Base-by-base conservation (phyloP, 2,797 vertebrate genomes). In the Parambassis ranga region DNA sequence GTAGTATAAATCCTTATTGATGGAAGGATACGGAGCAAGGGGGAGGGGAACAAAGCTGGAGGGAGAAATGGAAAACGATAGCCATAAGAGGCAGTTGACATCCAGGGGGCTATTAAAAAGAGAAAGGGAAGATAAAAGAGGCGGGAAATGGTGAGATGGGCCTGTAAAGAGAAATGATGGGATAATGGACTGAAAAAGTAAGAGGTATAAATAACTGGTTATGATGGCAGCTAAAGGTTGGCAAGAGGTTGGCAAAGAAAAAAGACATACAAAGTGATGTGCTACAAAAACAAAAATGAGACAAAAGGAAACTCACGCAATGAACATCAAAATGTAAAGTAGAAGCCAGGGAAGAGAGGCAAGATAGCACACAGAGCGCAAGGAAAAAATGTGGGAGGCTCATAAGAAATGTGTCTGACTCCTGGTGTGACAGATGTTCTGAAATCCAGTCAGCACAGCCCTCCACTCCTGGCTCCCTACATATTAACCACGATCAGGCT, bases 81-180 rank as follows among this genome's bases (percentile, higher is more conserved):
- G 64, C 49, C 43, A 50, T 69, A 66, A 82, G 73, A 87, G 49
- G 70, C 60, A 39, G 66, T 65, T 76, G 75, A 81, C 74, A 82
- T 67, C 75, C 38, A 53, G 56, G 43, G 55, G 64, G 53, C 62
- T 65, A 64, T 81, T 79, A 81, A 79, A 79, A 74, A 78, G 58
- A 81, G 65, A 63, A 74, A 63, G 53, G 31, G 41, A 62, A 77
- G 79, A 86, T 79, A 81, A 83, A 87, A 78, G 55, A 77, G 62
- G 59, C 16, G 19, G 56, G 62, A 35, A 62, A 60, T 30, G 66
- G 44, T 64, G 46, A 65, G 67, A 74, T 65, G 59, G 55, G 74
- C 69, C 75, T 65, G 76, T 85, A 80, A 85, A 77, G 62, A 86
- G 74, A 53, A 83, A 82, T 83, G 71, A 87, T 80, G 73, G 70